Percentiles rank a stretch among this genome's conserved stretches.
Conservation (phyloP, 2,797 vertebrate species). For the Macropus fuliginosus region DNA sequence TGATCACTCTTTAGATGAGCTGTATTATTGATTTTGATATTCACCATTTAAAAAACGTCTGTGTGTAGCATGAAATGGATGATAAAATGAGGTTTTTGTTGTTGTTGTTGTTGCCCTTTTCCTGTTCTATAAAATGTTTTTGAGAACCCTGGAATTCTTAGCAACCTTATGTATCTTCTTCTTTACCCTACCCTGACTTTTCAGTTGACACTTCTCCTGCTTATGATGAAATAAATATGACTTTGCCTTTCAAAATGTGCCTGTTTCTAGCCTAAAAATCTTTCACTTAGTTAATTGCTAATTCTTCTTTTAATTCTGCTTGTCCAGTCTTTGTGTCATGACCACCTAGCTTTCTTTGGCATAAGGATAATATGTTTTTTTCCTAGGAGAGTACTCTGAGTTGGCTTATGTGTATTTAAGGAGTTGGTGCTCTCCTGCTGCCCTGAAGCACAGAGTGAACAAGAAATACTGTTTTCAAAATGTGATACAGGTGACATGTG, state of each 20-base stretch:
- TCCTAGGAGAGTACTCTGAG: background rate
- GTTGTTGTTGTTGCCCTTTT: conserved; percentile 22
- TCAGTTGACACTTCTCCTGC: background rate
- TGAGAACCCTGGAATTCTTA: background rate
- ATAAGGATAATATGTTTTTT: background rate
- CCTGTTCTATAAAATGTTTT: background rate
- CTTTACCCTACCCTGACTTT: background rate
- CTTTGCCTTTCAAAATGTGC: conserved; percentile 12
- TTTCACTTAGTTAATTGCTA: background rate
- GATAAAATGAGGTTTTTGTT: background rate
- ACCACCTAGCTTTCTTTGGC: background rate
- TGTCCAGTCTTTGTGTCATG: conserved; percentile 27
- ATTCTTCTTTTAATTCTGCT: conserved; percentile 35
- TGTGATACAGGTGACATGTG: background rate
- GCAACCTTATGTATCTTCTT: conserved; percentile 10
- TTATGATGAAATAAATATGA: conserved; percentile 13
- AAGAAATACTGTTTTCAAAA: conserved; percentile 41
- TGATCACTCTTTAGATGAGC: conserved; percentile 20
- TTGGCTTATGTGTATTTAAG: background rate
- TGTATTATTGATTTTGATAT: conserved; percentile 21
- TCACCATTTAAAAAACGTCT: conserved; percentile 34
- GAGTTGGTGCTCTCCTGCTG: background rate
- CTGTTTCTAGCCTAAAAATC: background rate
- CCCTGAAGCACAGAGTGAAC: background rate
- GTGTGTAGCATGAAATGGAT: conserved; percentile 17